Conservation (phyloP, 2,888 invertebrate species). For the Eupithecia abbreviata region DNA sequence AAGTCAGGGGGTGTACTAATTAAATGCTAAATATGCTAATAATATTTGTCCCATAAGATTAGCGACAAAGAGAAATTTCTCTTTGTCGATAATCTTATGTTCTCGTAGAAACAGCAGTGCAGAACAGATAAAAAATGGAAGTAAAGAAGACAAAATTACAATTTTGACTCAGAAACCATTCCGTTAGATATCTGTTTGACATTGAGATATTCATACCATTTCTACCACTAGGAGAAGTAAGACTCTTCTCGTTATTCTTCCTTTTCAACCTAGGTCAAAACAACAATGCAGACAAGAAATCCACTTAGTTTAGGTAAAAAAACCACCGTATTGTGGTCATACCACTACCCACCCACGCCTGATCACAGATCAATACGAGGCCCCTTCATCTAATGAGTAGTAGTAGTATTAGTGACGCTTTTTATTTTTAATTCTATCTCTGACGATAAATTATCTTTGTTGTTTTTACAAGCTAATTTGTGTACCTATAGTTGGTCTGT, state of each 20-base stretch:
- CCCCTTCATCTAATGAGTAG: constrained; percentile 51
- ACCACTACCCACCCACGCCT: constrained; percentile 47
- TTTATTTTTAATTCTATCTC: constrained; percentile 29
- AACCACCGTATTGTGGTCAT: constrained; percentile 41
- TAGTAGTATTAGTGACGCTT: constrained; percentile 43
- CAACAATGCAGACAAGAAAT: neutral
- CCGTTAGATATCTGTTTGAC: neutral
- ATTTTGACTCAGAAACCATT: neutral
- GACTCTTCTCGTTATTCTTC: neutral
- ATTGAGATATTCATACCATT: neutral
- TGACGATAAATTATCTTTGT: constrained; percentile 7
- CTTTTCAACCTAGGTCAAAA: neutral
- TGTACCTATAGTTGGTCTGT: neutral
- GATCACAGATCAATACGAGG: constrained; percentile 60
- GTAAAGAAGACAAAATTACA: neutral
- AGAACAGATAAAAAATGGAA: neutral
- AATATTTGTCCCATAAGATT: neutral
- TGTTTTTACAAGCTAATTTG: neutral
- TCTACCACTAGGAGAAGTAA: neutral
- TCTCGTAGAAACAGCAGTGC: neutral
- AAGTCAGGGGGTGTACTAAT: too few relatives aligned
- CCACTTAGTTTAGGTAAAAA: neutral
- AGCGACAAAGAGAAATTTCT: neutral
- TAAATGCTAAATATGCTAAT: too few relatives aligned
- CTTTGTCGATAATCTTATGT: too few relatives aligned